Evolutionary conservation across 2,888 invertebrate genomes (phyloP), one percentile per base, ranked within the genome.

Genomic region (Phania funesta): DNA sequence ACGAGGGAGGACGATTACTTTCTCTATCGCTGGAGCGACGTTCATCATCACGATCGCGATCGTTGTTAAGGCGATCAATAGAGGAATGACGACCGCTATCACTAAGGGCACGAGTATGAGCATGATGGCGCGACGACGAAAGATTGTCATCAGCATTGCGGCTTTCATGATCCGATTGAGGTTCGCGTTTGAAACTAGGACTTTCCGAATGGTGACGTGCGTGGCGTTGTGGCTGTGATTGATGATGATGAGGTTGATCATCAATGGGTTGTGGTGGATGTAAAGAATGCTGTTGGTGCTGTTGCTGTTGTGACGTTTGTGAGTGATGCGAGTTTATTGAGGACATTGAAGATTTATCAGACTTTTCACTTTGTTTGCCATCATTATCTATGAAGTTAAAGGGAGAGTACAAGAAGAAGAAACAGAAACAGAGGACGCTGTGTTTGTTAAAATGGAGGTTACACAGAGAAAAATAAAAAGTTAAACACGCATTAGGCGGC

Each of bases 321-420:
- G 65, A 73, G 48, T 58, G 78, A 41, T 77, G 84, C 29, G 82
- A 83, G 50, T 65, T 83, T 84, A 44, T 80, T 85, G 68, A 85
- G 86, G 85, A 85, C 83, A 89, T 77, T 70, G 79, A 70, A 41
- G 84, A 84, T 82, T 89, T 89, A 68, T 90, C 90, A 74, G 91
- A 90, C 87, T 90, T 90, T 86, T 89, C 90, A 75, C 91, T 90
- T 85, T 87, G 87, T 54, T 88, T 89, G 84, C 87, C 87, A 81
- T 91, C 90, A 84, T 86, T 89, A 87, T 90, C 90, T 90, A 86
- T 56, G 81, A 80, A 84, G 84, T 75, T 78, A 85, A 82, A 84
- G 85, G 84, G 77, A 87, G 85, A 87, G 85, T 84, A 87, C 46
- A 81, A 70, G 76, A 82, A 79, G 54, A 75, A 81, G 71, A 79